Evolutionary conservation across 2,113 vertebrate genomes (phyloP).

Genomic region (Benthochromis sp.): DNA sequence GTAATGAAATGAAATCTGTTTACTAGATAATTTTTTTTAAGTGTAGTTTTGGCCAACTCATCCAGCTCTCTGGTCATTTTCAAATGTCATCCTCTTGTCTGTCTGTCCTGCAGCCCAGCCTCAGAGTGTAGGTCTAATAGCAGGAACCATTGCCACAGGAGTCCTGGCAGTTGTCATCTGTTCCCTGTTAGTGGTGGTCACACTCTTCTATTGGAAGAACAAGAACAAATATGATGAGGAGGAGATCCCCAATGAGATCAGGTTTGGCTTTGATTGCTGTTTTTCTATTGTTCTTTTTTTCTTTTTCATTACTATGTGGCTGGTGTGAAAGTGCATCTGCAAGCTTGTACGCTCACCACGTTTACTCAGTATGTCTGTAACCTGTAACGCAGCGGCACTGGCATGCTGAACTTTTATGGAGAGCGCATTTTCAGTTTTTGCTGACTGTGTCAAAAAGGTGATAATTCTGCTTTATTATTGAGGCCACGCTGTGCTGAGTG

Average conservation of each 20-base stretch:
- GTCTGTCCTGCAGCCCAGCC: conserved; percentile 78
- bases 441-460: neutral
- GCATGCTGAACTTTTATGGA: neutral
- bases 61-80: neutral
- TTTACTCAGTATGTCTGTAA: neutral
- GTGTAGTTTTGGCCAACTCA: neutral
- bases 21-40: neutral
- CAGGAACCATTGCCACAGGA: conserved; percentile 83
- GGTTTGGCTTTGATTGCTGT: conserved; percentile 59
- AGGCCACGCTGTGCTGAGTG: neutral
- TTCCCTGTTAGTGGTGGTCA: conserved; percentile 80
- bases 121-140: conserved; percentile 86
- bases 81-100: neutral
- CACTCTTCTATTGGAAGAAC: conserved; percentile 94
- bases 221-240: conserved; percentile 97
- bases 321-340: neutral
- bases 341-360: neutral
- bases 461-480: neutral
- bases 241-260: conserved; percentile 98
- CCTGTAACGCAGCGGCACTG: neutral
- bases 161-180: conserved; percentile 81
- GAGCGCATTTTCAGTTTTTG: neutral
- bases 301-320: neutral
- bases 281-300: neutral
- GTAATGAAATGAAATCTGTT: neutral